A percentile compares a stretch with the other conserved stretches of the same genome.
phyloP scores from a whole-genome alignment of 2,113 vertebrate genomes.

The Eulacestoma nigropectus region DNA sequence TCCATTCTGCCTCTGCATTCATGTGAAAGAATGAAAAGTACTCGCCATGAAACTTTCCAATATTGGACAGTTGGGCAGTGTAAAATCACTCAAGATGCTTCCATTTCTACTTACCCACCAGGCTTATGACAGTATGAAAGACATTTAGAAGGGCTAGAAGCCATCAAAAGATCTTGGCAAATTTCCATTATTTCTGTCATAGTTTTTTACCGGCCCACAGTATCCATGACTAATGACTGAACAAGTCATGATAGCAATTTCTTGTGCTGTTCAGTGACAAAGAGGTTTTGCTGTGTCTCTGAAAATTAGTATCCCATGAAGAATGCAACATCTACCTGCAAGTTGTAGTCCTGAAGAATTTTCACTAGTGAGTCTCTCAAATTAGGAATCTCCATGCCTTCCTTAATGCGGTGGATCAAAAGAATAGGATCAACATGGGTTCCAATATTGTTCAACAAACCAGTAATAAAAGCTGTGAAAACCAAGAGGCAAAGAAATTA shows the following conservation, averaged over 20 bases:
- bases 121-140: background rate
- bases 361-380: conserved; percentile 95
- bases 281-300: background rate
- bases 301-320: background rate
- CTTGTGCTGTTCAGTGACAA: background rate
- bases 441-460: conserved; percentile 95
- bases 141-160: background rate
- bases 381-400: conserved; percentile 98
- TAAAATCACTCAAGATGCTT: background rate
- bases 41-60: background rate
- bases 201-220: background rate
- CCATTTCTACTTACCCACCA: background rate
- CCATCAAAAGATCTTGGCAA: background rate
- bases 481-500: background rate
- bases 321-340: conserved; percentile 78
- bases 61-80: background rate
- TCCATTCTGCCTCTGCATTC: background rate
- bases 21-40: background rate
- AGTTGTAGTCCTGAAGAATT: conserved; percentile 98
- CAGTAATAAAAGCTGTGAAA: conserved; percentile 91
- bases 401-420: conserved; percentile 94
- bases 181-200: background rate
- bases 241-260: background rate
- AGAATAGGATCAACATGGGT: conserved; percentile 97
- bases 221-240: background rate